Conservation (phyloP, 1,140 invertebrate genomes). For the Aphis craccivora region DNA sequence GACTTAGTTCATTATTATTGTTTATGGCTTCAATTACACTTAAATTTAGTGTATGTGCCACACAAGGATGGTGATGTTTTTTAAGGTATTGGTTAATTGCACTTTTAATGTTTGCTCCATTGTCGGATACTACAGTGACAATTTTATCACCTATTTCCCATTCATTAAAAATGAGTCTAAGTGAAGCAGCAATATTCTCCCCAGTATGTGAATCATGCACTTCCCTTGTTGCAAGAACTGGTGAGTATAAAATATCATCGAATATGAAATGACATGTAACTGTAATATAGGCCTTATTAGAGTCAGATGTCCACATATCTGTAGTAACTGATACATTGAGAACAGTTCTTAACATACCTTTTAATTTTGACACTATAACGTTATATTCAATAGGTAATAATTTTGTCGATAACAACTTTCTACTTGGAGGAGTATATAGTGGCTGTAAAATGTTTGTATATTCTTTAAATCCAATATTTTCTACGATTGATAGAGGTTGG, state of each 20-base stretch:
- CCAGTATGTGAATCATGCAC: not conserved
- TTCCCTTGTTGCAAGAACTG: not conserved
- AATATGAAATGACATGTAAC: conserved; percentile 57
- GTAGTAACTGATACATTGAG: conserved; percentile 35
- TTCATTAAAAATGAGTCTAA: not conserved
- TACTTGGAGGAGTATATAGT: conserved; percentile 32
- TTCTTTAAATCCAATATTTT: conserved; percentile 43
- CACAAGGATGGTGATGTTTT: conserved; percentile 22
- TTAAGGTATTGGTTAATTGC: conserved; percentile 27
- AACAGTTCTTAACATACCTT: not conserved
- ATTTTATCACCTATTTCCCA: conserved; percentile 25
- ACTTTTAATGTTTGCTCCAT: not conserved
- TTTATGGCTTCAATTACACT: conserved; percentile 26
- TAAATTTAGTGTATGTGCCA: not conserved
- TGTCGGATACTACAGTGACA: conserved; percentile 25
- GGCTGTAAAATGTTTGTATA: conserved; percentile 45
- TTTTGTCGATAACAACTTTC: conserved; percentile 42
- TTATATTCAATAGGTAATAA: conserved; percentile 30
- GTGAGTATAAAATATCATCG: conserved; percentile 4
- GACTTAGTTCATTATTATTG: not conserved
- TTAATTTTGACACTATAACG: not conserved
- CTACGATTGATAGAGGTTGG: conserved; percentile 50
- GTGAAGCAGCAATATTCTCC: conserved; percentile 1
- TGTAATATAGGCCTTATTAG: conserved; percentile 43
- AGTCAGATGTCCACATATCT: conserved; percentile 56